Evolutionary conservation across 2,888 invertebrate genomes (phyloP), one percentile per base, ranked within the genome.

Genomic region (Drosophila ezoana): DNA sequence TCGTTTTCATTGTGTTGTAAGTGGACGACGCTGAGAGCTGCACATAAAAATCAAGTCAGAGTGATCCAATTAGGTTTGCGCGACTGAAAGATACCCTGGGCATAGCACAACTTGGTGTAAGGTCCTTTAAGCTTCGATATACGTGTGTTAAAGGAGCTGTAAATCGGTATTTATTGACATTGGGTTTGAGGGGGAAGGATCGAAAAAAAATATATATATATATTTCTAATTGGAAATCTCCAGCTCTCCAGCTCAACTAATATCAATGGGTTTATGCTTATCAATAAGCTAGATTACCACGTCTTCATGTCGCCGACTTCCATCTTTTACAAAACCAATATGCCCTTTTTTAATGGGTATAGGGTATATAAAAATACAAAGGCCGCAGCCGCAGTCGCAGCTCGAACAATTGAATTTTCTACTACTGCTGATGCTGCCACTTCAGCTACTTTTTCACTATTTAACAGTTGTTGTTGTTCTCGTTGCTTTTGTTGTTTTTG

Each of bases 361-460:
- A 28, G 54, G 54, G 54, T 37, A 44, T 54, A 2, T 3, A 4
- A 23, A 49, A 54, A 53, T 56, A 72, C 78, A 82, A 85, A 67
- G 63, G 62, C 73, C 52, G 43, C 18, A 49, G 61, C 76, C 52
- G 43, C 18, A 49, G 61, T 41, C 54, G 54, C 77, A 68, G 63
- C 47, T 62, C 37, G 43, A 76, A 81, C 86, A 82, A 82, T 82
- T 82, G 86, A 83, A 81, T 79, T 82, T 85, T 82, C 83, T 76
- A 83, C 81, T 84, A 81, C 69, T 76, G 66, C 72, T 69, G 62
- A 49, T 38, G 37, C 49, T 51, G 49, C 49, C 37, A 37, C 76
- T 72, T 68, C 72, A 61, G 78, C 80, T 82, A 82, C 69, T 78
- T 85, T 81, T 81, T 79, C 63, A 59, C 81, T 79, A 81, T 67